Percentiles rank a stretch among this genome's conserved stretches.
Conservation (phyloP, 64 coral and sea anemone species). For the Pocillopora damicornis region DNA sequence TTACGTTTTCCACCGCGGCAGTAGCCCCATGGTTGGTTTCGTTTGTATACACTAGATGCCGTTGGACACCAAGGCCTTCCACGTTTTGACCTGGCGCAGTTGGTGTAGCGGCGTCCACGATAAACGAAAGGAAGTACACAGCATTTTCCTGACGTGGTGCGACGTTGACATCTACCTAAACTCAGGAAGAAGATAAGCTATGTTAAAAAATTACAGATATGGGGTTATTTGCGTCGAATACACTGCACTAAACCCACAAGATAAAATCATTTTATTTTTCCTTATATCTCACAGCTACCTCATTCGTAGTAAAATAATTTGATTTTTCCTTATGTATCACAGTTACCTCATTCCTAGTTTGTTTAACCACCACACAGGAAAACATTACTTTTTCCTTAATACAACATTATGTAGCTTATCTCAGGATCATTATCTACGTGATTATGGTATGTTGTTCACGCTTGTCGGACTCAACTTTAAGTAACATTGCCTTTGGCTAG, state of each 20-base stretch:
- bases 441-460: too few relatives aligned
- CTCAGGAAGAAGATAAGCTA: not conserved
- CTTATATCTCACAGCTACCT: too few relatives aligned
- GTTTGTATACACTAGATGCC: not conserved
- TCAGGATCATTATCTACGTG: too few relatives aligned
- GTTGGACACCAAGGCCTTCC: conserved; percentile 35
- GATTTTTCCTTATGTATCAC: too few relatives aligned
- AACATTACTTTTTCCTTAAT: too few relatives aligned
- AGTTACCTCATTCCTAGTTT: too few relatives aligned
- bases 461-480: too few relatives aligned
- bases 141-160: conserved; percentile 30
- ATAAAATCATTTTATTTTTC: not conserved
- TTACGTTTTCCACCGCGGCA: conserved; percentile 35
- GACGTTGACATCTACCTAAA: conserved; percentile 8
- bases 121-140: conserved; percentile 55
- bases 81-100: conserved; percentile 1
- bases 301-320: not conserved
- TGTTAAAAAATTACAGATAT: not conserved
- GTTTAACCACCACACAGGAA: too few relatives aligned
- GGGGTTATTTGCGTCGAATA: too few relatives aligned
- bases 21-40: conserved; percentile 27
- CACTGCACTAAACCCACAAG: not conserved
- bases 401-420: too few relatives aligned
- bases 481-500: too few relatives aligned
- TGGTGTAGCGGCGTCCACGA: conserved; percentile 1